phyloP scores from a whole-genome alignment of 2,888 invertebrate species.

The Romanomermis culicivorax region DNA sequence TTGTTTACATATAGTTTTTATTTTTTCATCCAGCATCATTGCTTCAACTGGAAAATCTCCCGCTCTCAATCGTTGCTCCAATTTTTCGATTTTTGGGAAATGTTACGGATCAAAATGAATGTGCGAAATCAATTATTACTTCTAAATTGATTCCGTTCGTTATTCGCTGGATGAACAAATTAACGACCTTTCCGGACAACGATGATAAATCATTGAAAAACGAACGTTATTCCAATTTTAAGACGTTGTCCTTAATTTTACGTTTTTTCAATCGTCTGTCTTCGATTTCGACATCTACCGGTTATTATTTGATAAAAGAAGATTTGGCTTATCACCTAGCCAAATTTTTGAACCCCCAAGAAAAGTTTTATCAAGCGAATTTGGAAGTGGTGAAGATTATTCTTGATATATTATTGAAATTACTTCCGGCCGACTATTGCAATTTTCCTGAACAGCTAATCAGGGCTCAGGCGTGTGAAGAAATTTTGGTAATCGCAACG shows the following conservation, averaged over 20 bases:
- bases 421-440: background rate
- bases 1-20: no score
- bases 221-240: background rate
- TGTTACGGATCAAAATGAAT: background rate
- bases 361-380: background rate
- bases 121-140: background rate
- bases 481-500: background rate
- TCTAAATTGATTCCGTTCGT: background rate
- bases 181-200: background rate
- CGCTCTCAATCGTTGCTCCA: background rate
- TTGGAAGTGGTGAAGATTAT: background rate
- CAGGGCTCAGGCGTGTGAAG: background rate
- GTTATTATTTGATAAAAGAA: background rate
- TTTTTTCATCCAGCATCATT: background rate
- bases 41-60: background rate
- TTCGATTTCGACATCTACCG: background rate
- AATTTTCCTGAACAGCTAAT: background rate
- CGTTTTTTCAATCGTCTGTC: background rate
- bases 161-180: background rate
- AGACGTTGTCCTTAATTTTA: background rate
- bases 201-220: background rate
- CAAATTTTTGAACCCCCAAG: background rate
- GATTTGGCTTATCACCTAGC: background rate
- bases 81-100: background rate
- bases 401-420: background rate